Evolutionary conservation across 2,888 invertebrate genomes (phyloP), one percentile per base, ranked within the genome.

Genomic region (Epistrophella euchroma): DNA sequence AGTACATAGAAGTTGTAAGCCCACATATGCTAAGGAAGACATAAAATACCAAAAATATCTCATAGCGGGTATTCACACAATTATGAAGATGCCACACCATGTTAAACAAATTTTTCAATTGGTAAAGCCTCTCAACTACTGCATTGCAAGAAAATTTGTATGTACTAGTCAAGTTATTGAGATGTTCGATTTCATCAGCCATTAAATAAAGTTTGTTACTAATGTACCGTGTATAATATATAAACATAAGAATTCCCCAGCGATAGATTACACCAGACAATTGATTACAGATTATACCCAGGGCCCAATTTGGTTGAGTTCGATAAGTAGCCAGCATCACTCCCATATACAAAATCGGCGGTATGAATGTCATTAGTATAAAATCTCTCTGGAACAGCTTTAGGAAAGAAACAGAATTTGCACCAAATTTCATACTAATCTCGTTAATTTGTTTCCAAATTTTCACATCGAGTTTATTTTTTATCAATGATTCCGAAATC

Each of bases 181-280:
- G 62, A n/a, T 68, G 43, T 22, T 79, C 60, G n/a, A 83, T 19
- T 68, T 83, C 78, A 22, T 58, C 22, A 32, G 83, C 43, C 60
- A 87, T 78, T 13, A 55, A n/a, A 2, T 19, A 9, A 19, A 87
- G 17, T 4, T 56, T 17, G 13, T 87, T 52, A n/a, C 66, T 58
- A 10, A 87, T 62, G 45, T 62, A 87, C 19, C 83, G 66, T n/a
- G 47, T 15, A n/a, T 87, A 83, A 13, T 75, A 87, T 3, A 87
- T 35, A 47, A 83, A 78, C 17, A 35, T 56, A 9, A 83, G 40
- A 0, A 79, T 35, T 19, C 71, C 47, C 55, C 74, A 87, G n/a
- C 71, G 83, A 62, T 55, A 68, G 0, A 79, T 43, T 0, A 76
- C 1, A 19, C 40, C n/a, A 5, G 87, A 83, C 4, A 32, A 66